These are phyloP conservation scores for Fistularia commersonii DNA, from an alignment of 2,797 vertebrate species.

Conservation along the genomic window DNA sequence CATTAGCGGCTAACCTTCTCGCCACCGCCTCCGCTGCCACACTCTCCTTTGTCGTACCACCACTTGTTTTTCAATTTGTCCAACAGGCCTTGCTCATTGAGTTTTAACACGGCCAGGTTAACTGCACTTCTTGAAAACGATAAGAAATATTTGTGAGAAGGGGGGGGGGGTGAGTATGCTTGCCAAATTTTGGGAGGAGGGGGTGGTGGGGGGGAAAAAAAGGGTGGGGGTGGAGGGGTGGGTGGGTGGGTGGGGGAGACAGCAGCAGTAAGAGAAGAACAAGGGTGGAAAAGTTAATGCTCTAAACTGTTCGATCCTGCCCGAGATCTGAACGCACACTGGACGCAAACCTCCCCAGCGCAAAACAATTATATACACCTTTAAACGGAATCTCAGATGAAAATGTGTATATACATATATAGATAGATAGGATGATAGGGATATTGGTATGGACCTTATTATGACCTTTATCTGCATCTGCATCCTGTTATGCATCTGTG, in stretches of 20 bases:
- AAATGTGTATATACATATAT: too few species aligned
- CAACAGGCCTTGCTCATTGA: conserved; percentile 99
- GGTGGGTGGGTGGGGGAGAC: conserved; percentile 15
- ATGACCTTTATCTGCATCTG: too few species aligned
- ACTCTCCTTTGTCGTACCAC: conserved; percentile 99
- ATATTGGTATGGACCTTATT: too few species aligned
- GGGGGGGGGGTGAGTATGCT: conserved; percentile 93
- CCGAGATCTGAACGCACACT: conserved; percentile 31
- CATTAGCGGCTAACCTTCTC: conserved; percentile 99
- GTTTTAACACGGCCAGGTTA: conserved; percentile 99
- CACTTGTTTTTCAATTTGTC: conserved; percentile 99
- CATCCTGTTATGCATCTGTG: too few species aligned
- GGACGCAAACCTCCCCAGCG: conserved; percentile 39
- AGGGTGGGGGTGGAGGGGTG: conserved; percentile 3
- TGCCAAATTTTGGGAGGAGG: conserved; percentile 59
- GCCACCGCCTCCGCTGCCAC: conserved; percentile 98
- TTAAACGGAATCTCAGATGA: too few species aligned
- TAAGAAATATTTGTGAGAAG: conserved; percentile 99
- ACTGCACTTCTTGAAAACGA: conserved; percentile 99
- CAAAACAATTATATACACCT: too few species aligned
- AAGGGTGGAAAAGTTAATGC: conserved; percentile 80
- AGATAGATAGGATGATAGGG: too few species aligned
- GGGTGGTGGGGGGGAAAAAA: conserved; percentile 1
- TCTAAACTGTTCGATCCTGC: conserved; percentile 45
- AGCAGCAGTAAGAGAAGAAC: conserved; percentile 81